These are phyloP conservation scores for Bombus breviceps DNA, from an alignment of 1,140 invertebrate species.

Conservation along the genomic window DNA sequence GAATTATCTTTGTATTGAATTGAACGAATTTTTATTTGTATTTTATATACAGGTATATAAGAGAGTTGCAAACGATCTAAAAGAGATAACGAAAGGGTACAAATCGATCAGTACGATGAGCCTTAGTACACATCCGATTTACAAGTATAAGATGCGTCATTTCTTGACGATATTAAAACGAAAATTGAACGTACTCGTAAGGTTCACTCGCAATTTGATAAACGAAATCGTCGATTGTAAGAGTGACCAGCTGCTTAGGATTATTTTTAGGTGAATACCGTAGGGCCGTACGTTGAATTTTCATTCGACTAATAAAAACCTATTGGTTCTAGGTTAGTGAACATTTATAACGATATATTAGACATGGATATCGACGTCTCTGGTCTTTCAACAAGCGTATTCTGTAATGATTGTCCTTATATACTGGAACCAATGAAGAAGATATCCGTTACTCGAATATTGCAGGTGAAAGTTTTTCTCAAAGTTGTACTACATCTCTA, in stretches of 20 bases:
- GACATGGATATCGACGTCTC: conserved; percentile 64
- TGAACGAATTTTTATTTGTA: neutral
- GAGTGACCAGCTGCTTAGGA: conserved; percentile 59
- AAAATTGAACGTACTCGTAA: conserved; percentile 68
- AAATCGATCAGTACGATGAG: conserved; percentile 37
- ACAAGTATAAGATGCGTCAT: conserved; percentile 69
- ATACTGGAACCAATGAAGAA: conserved; percentile 83
- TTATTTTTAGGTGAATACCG: conserved; percentile 70
- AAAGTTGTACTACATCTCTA: neutral
- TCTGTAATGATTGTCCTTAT: conserved; percentile 83
- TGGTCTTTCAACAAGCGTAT: conserved; percentile 69
- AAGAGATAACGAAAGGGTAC: conserved; percentile 58
- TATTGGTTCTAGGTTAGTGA: conserved; percentile 66
- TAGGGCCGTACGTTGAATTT: neutral
- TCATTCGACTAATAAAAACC: neutral
- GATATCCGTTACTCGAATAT: conserved; percentile 83
- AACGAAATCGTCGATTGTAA: conserved; percentile 64
- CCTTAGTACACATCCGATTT: conserved; percentile 59
- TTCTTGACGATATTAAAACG: conserved; percentile 60
- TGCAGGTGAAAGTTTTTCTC: conserved; percentile 65
- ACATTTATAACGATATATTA: conserved; percentile 71
- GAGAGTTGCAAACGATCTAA: conserved; percentile 46
- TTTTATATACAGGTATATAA: conserved; percentile 42
- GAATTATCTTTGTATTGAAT: neutral
- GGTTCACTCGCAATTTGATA: conserved; percentile 67